phyloP scores from a whole-genome alignment of 2,113 vertebrate species.

The Mirza zaza region DNA sequence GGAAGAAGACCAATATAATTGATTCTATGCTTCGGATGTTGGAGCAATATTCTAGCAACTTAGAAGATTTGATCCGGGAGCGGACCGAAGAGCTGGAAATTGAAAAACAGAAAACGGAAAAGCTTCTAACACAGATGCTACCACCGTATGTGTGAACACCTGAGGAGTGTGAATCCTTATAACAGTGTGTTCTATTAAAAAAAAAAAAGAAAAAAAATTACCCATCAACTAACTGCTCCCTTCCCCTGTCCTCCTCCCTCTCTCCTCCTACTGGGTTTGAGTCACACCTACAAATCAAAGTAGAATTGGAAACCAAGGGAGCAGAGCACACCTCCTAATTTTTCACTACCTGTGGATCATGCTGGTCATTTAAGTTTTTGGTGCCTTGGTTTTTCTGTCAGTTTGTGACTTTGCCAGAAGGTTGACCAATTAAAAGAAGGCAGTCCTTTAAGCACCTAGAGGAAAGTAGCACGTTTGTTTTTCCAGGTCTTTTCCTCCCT shows the following conservation, averaged over 20 bases:
- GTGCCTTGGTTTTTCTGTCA: conserved; percentile 45
- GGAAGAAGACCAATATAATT: conserved; percentile 95
- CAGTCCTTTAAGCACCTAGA: conserved; percentile 19
- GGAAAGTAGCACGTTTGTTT: conserved; percentile 7
- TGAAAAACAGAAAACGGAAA: conserved; percentile 97
- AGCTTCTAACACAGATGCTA: conserved; percentile 94
- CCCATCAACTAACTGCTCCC: conserved; percentile 45
- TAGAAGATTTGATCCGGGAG: conserved; percentile 94
- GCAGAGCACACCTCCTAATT: conserved; percentile 54
- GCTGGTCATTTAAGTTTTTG: conserved; percentile 56
- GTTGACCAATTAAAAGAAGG: conserved; percentile 44
- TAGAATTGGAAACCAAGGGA: conserved; percentile 65
- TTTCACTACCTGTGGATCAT: conserved; percentile 35
- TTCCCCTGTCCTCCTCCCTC: background rate
- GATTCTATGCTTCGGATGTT: conserved; percentile 97
- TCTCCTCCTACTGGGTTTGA: conserved; percentile 44
- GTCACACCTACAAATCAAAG: conserved; percentile 72
- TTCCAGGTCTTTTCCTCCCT: background rate
- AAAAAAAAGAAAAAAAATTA: background rate
- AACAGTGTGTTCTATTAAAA: conserved; percentile 52
- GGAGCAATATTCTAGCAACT: conserved; percentile 96
- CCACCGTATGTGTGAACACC: conserved; percentile 88
- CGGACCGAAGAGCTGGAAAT: conserved; percentile 93
- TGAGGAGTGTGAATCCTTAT: conserved; percentile 64
- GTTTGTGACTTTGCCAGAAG: conserved; percentile 39